Percentiles rank a stretch among this genome's conserved stretches.
These are phyloP conservation scores for Poecilia latipinna DNA, from an alignment of 2,113 vertebrate species.

Conservation along the genomic window DNA sequence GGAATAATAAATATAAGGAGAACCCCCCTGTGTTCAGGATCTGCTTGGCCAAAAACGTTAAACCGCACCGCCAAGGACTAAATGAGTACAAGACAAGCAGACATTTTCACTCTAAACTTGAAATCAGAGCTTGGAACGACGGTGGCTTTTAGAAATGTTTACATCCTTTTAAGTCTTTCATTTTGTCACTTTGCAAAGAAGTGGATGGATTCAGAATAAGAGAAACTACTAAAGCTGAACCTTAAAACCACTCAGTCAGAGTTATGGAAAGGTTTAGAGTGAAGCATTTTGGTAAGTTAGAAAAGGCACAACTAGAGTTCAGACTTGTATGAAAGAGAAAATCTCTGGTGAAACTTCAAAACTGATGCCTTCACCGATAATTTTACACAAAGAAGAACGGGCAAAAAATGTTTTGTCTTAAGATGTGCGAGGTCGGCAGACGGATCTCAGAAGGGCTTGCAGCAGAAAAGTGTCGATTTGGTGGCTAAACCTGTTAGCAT, in stretches of 20 bases:
- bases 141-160: not conserved
- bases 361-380: not conserved
- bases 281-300: not conserved
- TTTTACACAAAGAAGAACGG: too few relatives aligned
- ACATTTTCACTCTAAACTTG: conserved; percentile 7
- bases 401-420: not conserved
- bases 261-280: too few relatives aligned
- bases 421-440: not conserved
- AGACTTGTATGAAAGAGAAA: not conserved
- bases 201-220: not conserved
- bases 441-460: not conserved
- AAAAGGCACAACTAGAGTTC: not conserved
- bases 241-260: not conserved
- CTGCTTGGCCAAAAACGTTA: not conserved
- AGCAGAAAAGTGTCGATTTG: not conserved
- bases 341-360: too few relatives aligned
- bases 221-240: not conserved
- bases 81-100: not conserved
- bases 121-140: not conserved
- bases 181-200: too few relatives aligned
- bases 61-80: not conserved
- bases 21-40: not conserved
- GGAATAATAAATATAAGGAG: conserved; percentile 55
- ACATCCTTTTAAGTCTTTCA: not conserved
- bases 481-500: not conserved